Evolutionary conservation across 2,113 vertebrate species (phyloP), one percentile per base, ranked within the genome.

Genomic region (Falco punctatus): DNA sequence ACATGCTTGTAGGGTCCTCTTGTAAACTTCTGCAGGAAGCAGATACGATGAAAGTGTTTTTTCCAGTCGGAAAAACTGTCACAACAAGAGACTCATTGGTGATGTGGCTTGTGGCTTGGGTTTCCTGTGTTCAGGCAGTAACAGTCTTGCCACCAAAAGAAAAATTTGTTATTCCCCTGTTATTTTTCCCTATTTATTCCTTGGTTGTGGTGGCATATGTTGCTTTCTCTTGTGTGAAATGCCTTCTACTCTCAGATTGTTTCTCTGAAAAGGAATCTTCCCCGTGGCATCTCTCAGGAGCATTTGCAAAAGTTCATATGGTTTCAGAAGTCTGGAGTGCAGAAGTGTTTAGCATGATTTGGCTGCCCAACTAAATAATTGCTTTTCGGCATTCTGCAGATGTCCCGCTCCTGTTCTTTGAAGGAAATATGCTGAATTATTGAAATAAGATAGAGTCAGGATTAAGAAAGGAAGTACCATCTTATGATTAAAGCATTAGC

Each of bases 171-270:
- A 94, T 95, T 95, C 94, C 88, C 90, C 61, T 92, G 92, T 73
- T 96, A 95, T 93, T 93, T 95, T 94, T 78, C 70, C 88, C 59
- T 94, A 88, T 95, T 95, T 96, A 92, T 97, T 93, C 90, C 71
- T 94, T 55, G 86, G 80, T 88, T 95, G 72, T 73, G 74, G 92
- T 75, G 13, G 82, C 94, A 93, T 96, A 96, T 96, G 96, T 96
- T 96, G 94, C 95, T 96, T 96, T 86, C 75, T 94, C 90, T 96
- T 94, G 92, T 95, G 79, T 96, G 95, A 96, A 96, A 96, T 96
- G 72, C 83, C 96, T 97, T 96, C 85, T 86, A 73, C 90, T 94
- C 90, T 95, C 95, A 93, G 82, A 95, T 96, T n/a, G 2, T 92
- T 94, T 86, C 90, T 90, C 90, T 90, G 93, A 88, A 93, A 95